Evolutionary conservation across 2,888 invertebrate species (phyloP).

Genomic region (Argyresthia goedartella): DNA sequence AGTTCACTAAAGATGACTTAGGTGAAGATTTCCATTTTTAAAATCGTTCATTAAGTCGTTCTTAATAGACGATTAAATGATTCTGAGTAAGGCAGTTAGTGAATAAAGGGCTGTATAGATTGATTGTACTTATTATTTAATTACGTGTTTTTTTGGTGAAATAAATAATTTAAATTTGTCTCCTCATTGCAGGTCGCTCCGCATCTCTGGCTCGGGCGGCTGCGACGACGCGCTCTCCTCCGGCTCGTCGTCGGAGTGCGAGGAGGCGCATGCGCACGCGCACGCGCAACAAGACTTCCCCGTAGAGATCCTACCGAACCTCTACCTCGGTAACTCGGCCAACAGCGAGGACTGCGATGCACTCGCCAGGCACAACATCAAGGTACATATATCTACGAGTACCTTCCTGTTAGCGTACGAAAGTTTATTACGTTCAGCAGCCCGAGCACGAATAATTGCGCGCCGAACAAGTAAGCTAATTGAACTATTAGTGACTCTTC

Average conservation of each 20-base stretch:
- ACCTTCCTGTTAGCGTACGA: too few relatives aligned
- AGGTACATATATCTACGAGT: too few relatives aligned
- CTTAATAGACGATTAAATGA: too few relatives aligned
- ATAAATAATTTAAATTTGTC: not conserved
- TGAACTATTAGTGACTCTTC: too few relatives aligned
- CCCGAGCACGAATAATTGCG: not conserved
- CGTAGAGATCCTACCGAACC: slow-evolving; percentile 93
- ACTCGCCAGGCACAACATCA: slow-evolving; percentile 90
- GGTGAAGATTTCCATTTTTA: too few relatives aligned
- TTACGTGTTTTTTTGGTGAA: too few relatives aligned
- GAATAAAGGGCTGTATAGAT: too few relatives aligned
- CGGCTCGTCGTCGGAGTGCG: slow-evolving; percentile 80
- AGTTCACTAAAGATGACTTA: too few relatives aligned
- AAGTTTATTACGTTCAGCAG: not conserved
- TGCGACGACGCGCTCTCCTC: slow-evolving; percentile 77
- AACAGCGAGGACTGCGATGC: slow-evolving; percentile 93
- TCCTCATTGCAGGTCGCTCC: slow-evolving; percentile 72
- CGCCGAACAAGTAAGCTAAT: too few relatives aligned
- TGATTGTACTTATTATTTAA: too few relatives aligned
- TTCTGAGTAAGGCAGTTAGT: too few relatives aligned
- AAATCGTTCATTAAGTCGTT: too few relatives aligned
- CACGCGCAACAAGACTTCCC: slow-evolving; percentile 85
- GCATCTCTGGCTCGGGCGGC: slow-evolving; percentile 78
- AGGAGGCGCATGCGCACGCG: slow-evolving; percentile 68
- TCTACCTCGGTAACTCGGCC: slow-evolving; percentile 95